A percentile compares a stretch with the other conserved stretches of the same genome.
Conservation (phyloP, 2,888 invertebrate genomes). For the Heteromyza rotundicornis region DNA sequence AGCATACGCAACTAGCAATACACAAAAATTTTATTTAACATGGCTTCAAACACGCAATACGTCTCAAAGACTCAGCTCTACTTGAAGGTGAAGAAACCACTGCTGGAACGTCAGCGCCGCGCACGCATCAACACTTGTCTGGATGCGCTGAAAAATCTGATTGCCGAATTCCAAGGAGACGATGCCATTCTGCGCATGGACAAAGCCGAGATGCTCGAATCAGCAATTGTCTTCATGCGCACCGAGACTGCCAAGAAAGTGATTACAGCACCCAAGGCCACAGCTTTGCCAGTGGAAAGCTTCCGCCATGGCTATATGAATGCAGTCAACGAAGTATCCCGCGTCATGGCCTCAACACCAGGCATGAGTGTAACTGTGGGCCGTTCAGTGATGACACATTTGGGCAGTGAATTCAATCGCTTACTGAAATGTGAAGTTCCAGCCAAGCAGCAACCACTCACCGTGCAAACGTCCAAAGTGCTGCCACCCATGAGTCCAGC, state of each 20-base stretch:
- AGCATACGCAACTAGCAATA: conserved; percentile 18
- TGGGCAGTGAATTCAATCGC: conserved; percentile 79
- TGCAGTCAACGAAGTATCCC: conserved; percentile 87
- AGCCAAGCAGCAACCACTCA: neutral
- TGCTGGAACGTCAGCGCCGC: conserved; percentile 85
- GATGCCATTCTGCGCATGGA: conserved; percentile 88
- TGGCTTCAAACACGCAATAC: conserved; percentile 43
- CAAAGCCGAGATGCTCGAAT: conserved; percentile 87
- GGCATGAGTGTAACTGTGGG: conserved; percentile 85
- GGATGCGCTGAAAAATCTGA: conserved; percentile 86
- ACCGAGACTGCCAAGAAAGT: conserved; percentile 47
- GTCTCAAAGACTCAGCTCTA: conserved; percentile 86
- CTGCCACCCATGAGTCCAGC: conserved; percentile 52
- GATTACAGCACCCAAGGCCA: conserved; percentile 68
- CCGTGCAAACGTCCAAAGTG: conserved; percentile 10
- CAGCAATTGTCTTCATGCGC: conserved; percentile 84
- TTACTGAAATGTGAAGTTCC: conserved; percentile 40
- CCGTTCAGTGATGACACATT: conserved; percentile 86
- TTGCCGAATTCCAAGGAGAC: conserved; percentile 80
- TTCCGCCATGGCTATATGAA: conserved; percentile 89
- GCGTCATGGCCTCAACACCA: conserved; percentile 82
- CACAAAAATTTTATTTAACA: conserved; percentile 32
- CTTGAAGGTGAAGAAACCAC: conserved; percentile 91
- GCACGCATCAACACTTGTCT: conserved; percentile 90
- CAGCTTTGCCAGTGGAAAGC: conserved; percentile 70